Base-by-base conservation (phyloP, 2,113 vertebrate genomes). In the Cygnus atratus region DNA sequence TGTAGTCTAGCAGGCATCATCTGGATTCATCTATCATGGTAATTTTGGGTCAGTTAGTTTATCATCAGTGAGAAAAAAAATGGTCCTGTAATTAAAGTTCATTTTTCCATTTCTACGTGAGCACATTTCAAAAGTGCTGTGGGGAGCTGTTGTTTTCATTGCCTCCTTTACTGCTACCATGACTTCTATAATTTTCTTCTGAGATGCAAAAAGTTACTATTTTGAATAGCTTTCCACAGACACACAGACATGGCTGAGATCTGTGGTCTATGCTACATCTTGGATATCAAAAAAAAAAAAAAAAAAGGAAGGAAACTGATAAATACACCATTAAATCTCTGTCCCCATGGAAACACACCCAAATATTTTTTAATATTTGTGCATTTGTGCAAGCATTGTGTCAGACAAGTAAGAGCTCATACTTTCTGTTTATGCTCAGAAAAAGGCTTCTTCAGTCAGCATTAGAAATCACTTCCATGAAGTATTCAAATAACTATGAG, bases 391-490 rank as follows among this genome's bases (percentile, higher is more conserved):
- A n/a, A 92, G 58, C 88, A 29, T 92, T 94, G 57, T 93, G 37
- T 87, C 62, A 79, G 83, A 87, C 52, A 86, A 55, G 82, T 72
- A 73, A 81, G 73, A 83, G 28, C n/a, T 92, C 65, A 33, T 80
- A 43, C n/a, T 84, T 92, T 93, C 70, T 84, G 75, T 95, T 92
- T 94, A 55, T 46, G 57, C 65, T 88, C 52, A 92, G 61, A 75
- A 94, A 93, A 94, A 90, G 39, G 9, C 65, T 90, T 75, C 43
- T 88, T 90, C 61, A 71, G 31, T 71, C 61, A 59, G 61, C 44
- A 59, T 85, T 88, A 93, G 59, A 83, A 92, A 93, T 90, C 28
- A 22, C 33, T 95, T 96, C 88, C 61, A 39, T 92, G 93, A 93
- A 33, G 26, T 75, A 59, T 50, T 78, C 37, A 81, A 46, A 70